Percentiles rank a stretch among this genome's conserved stretches.
These are phyloP conservation scores for Phalangium opilio DNA, from an alignment of 2,888 invertebrate species.

Conservation along the genomic window DNA sequence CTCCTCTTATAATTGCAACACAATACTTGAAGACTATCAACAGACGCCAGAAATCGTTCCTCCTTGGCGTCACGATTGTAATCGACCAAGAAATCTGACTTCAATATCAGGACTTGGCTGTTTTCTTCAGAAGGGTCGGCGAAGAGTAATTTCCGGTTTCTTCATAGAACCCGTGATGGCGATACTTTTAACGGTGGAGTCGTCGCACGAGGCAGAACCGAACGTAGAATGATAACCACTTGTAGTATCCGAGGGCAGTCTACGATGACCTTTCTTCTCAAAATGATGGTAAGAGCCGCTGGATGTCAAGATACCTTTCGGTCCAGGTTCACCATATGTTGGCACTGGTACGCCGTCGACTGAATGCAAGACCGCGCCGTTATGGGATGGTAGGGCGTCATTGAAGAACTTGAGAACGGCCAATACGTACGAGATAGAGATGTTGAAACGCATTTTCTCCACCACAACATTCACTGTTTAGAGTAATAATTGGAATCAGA, in stretches of 20 bases:
- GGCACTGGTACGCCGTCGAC: conserved; percentile 9
- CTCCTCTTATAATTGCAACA: conserved; percentile 39
- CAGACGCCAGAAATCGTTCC: conserved; percentile 45
- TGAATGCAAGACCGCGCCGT: not conserved
- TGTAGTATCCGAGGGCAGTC: conserved; percentile 41
- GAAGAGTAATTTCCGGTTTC: conserved; percentile 58
- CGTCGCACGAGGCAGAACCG: conserved; percentile 32
- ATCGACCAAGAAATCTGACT: conserved; percentile 51
- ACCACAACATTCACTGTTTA: conserved; percentile 49
- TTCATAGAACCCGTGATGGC: conserved; percentile 55
- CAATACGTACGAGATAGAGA: conserved; percentile 53
- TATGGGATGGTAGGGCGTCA: conserved; percentile 46
- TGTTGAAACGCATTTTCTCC: conserved; percentile 52
- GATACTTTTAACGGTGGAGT: conserved; percentile 39
- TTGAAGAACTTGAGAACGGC: conserved; percentile 43
- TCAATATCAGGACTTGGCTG: conserved; percentile 48
- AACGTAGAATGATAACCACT: conserved; percentile 43
- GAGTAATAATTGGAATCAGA: conserved; percentile 2
- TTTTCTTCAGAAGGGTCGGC: conserved; percentile 34
- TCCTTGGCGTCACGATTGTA: conserved; percentile 45
- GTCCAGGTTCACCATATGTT: conserved; percentile 4
- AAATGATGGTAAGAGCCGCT: not conserved
- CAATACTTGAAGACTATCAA: conserved; percentile 45
- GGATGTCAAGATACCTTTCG: not conserved
- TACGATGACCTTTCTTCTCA: conserved; percentile 27